Base-by-base conservation (phyloP, 1,140 invertebrate genomes). In the Phortica variegata region DNA sequence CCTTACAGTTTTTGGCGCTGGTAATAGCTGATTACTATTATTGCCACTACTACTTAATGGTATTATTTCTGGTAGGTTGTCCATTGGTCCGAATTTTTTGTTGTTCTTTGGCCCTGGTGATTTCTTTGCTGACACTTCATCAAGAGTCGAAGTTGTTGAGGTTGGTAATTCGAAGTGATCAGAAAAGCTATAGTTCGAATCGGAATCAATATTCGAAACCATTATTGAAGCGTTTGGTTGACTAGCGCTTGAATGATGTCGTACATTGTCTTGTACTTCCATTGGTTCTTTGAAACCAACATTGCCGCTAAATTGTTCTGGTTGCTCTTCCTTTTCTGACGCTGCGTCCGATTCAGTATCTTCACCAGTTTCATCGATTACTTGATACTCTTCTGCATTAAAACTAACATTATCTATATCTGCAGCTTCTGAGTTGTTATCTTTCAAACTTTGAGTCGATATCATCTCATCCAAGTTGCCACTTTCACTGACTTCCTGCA, bases 171-270 rank as follows among this genome's bases (percentile, higher is more conserved):
- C 68, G 40, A 75, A 75, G 42, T 75, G 72, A 39, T 75, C 72
- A 0, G 72, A 73, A 38, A 75, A 75, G 33, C 73, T 75, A 44
- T 75, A 75, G 41, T 75, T 75, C 2, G 73, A 75, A 32, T 75
- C 73, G 0, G 73, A 75, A 32, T 75, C 72, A 8, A 60, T 62
- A 43, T 61, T 56, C 3, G 48, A 20, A 5, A 37, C 20, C 34
- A 19, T 16, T 17, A 19, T 47, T 1, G 19, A 7, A 29, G 26
- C 26, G 20, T 18, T 38, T 55, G 10, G 9, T 31, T 1, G 23
- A n/a, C n/a, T n/a, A n/a, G n/a, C n/a, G n/a, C n/a, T n/a, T n/a
- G n/a, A n/a, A n/a, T n/a, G n/a, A n/a, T n/a, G n/a, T n/a, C n/a
- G n/a, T n/a, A n/a, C n/a, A n/a, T 13, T 16, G 19, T 6, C 7